phyloP scores from a whole-genome alignment of 2,888 invertebrate species.

The Drosophila anceps region DNA sequence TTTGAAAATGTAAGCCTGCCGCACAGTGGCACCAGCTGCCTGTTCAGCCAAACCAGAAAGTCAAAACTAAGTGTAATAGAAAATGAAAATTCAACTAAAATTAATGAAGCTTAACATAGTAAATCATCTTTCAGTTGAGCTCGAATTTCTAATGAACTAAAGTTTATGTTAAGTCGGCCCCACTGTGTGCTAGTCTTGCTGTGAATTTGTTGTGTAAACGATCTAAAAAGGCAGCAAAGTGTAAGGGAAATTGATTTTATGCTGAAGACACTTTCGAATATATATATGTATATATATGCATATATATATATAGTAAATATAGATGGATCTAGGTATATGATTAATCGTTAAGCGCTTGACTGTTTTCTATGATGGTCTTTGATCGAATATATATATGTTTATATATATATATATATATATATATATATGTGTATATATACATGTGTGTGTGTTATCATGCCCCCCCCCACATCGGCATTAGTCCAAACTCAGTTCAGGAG shows the following conservation, averaged over 20 bases:
- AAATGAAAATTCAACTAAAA: background rate
- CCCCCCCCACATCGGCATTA: constrained; percentile 9
- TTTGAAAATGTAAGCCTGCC: constrained; percentile 51
- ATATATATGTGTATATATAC: background rate
- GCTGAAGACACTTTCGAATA: constrained; percentile 33
- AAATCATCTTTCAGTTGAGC: too few relatives aligned
- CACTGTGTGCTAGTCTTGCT: constrained; percentile 46
- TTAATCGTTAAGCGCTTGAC: constrained; percentile 1
- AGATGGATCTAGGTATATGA: background rate
- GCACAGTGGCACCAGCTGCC: constrained; percentile 36
- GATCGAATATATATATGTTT: too few relatives aligned
- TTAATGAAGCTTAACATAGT: too few relatives aligned
- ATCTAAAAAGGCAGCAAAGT: constrained; percentile 8
- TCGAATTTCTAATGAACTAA: background rate
- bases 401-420: background rate
- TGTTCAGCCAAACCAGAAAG: background rate
- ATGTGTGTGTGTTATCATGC: constrained; percentile 23
- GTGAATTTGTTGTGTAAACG: constrained; percentile 63
- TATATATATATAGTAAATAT: background rate
- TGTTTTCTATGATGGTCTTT: background rate
- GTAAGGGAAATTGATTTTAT: constrained; percentile 25
- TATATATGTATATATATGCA: too few relatives aligned
- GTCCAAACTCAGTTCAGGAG: constrained; percentile 1
- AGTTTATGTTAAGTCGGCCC: background rate
- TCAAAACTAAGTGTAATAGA: background rate